Evolutionary conservation across 1,140 invertebrate genomes (phyloP), one percentile per base, ranked within the genome.

Genomic region (Bombus confusus): DNA sequence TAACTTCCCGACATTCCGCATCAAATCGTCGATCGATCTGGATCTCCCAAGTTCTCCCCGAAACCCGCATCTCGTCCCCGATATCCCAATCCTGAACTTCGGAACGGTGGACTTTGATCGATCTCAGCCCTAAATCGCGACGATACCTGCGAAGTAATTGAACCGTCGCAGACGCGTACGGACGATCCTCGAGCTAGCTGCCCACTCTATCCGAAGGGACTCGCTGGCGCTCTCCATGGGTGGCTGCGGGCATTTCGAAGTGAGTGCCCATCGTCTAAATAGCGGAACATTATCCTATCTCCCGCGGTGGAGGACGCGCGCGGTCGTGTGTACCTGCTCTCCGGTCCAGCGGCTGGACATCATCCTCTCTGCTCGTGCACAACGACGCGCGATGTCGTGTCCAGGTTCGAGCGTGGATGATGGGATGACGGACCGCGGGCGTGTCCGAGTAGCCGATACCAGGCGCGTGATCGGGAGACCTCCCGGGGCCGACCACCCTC

Each of bases 401-500:
- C 85, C 91, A 47, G 88, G 88, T 83, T 77, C 83, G 90, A 88
- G 84, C 84, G 84, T 87, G 91, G 91, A 93, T 93, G 93, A 94
- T 94, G 91, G 92, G 93, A 93, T 93, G 93, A 93, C 91, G 91
- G 83, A 93, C 91, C 87, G 93, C 93, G 92, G 93, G 93, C 93
- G 93, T 93, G 92, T 94, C 92, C 93, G 89, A 91, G 90, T 91
- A 91, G 91, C 89, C 87, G 92, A 93, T 93, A 92, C 88, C 69
- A 89, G 90, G 90, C 92, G 92, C 93, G 93, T 93, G 93, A 94
- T 93, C 92, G 84, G 88, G 86, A 88, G 93, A 94, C 93, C 93
- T 93, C 93, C 92, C 91, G 92, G 87, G 92, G 90, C 91, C 92
- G 93, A 94, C 93, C 93, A 93, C 93, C 92, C 92, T 94, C 92